Base-by-base conservation (phyloP, 2,797 vertebrate genomes). In the Coregonus suidteri region DNA sequence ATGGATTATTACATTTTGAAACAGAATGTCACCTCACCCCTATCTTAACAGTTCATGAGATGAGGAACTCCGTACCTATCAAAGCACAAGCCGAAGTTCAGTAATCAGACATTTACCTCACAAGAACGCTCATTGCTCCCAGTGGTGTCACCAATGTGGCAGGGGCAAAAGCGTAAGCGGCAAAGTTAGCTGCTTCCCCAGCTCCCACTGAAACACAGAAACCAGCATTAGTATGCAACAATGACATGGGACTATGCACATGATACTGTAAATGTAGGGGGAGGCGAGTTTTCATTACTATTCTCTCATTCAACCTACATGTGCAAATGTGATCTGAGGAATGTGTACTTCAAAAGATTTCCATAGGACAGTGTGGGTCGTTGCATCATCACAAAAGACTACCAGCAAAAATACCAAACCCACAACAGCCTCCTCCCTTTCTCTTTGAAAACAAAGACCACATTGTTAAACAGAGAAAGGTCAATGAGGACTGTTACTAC, bases 161-260 rank as follows among this genome's bases (percentile, higher is more conserved):
- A 0, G 96, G 95, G 0, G 95, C 95, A 91, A 98, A 98, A 34
- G 91, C 94, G 76, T 96, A 97, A 4, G 95, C 96, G 9, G 95
- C 94, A 20, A 97, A 97, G 91, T 96, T 97, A 11, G 94, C 94
- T 0, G 91, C 94, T 91, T 96, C 96, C 86, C 96, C 95, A 75
- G 88, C 84, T 90, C 94, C 95, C 95, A 96, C 95, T 97, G 83
- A 78, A 94, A 94, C 51, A 91, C 0, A 88, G 66, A 68, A 15
- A 35, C 15, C 66, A 68, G 34, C 66, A 68, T 68, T 68, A 68
- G 18, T 59, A 18, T 59, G 56, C 4, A 6, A 59, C 25, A 15
- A 14, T 65, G 1, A 13, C 18, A 25, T 81, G 34, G 25, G 47
- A 30, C 47, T 6, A 73, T 71, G 79, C 34, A 41, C n/a, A 79